These are phyloP conservation scores for Drosophila merina DNA, from an alignment of 2,888 invertebrate genomes.

Conservation along the genomic window DNA sequence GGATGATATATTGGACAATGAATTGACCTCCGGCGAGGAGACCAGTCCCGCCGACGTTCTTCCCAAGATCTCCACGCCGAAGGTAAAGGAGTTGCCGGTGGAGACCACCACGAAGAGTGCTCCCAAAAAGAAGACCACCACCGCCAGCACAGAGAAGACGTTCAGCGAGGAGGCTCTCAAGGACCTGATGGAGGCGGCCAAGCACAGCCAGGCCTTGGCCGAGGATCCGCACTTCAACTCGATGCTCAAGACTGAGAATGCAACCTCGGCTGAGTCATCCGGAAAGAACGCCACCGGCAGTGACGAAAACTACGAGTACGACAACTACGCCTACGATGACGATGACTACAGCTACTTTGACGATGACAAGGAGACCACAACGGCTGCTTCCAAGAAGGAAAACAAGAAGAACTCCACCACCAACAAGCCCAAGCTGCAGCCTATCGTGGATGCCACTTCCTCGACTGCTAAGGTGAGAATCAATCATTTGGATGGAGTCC, in stretches of 20 bases:
- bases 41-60: slow-evolving; percentile 39
- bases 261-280: slow-evolving; percentile 55
- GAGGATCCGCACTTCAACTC: slow-evolving; percentile 81
- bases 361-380: slow-evolving; percentile 59
- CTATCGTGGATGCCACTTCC: slow-evolving; percentile 52
- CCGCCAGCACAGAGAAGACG: slow-evolving; percentile 52
- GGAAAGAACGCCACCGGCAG: slow-evolving; percentile 51
- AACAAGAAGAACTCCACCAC: slow-evolving; percentile 44
- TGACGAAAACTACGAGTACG: slow-evolving; percentile 70
- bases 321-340: slow-evolving; percentile 72
- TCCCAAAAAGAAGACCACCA: slow-evolving; percentile 20
- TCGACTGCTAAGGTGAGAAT: slow-evolving; percentile 53
- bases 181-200: slow-evolving; percentile 81
- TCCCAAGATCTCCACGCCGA: slow-evolving; percentile 77
- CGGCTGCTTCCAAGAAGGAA: slow-evolving; percentile 55
- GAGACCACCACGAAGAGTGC: slow-evolving; percentile 48
- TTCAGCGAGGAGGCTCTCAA: slow-evolving; percentile 72
- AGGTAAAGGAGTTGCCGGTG: slow-evolving; percentile 61
- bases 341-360: slow-evolving; percentile 70
- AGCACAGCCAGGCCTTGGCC: slow-evolving; percentile 73
- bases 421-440: slow-evolving; percentile 49
- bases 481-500: not conserved
- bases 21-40: slow-evolving; percentile 66
- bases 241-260: slow-evolving; percentile 70
- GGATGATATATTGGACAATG: slow-evolving; percentile 69